Base-by-base conservation (phyloP, 2,113 vertebrate species). In the Mustela lutreola region DNA sequence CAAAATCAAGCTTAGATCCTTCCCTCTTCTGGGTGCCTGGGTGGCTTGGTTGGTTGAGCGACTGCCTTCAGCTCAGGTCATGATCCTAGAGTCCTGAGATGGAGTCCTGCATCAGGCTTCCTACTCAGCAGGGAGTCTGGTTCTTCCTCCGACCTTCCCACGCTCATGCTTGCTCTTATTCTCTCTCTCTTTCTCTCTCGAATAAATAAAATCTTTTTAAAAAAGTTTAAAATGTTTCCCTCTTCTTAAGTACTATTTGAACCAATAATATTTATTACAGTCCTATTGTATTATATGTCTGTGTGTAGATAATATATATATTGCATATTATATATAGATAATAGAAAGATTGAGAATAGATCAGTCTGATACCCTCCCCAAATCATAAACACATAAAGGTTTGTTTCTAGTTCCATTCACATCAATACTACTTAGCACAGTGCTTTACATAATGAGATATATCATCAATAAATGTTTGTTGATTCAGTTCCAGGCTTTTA, bases 391-490 rank as follows among this genome's bases (percentile, higher is more conserved):
- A 96, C 5, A 4, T 81, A 78, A 58, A 12, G 12, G 70, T 45
- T 96, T 71, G 8, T 83, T 96, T 93, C 91, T 42, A 95, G 58
- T 50, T 79, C 62, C 39, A 91, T 60, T 95, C 91, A 88, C 1
- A 56, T 62, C 1, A 18, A 53, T 6, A 85, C 42, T 60, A 71
- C 21, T 70, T 80, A 94, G 36, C 22, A 92, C 6, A 94, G 3
- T 90, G n/a, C 22, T 81, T 85, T 80, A 33, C 28, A 92, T 60
- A 95, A 80, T 88, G 80, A 79, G 79, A 26, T 22, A 79, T 84
- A 50, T 28, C 65, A 26, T 76, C 18, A 81, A 58, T 56, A 86
- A 96, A 81, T 82, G 56, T 73, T 88, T 84, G 31, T 42, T 94
- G 63, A 97, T 87, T 93, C 73, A 92, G 89, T 70, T 92, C 33